Conservation (phyloP, 2,113 vertebrate genomes). For the Athene cunicularia region DNA sequence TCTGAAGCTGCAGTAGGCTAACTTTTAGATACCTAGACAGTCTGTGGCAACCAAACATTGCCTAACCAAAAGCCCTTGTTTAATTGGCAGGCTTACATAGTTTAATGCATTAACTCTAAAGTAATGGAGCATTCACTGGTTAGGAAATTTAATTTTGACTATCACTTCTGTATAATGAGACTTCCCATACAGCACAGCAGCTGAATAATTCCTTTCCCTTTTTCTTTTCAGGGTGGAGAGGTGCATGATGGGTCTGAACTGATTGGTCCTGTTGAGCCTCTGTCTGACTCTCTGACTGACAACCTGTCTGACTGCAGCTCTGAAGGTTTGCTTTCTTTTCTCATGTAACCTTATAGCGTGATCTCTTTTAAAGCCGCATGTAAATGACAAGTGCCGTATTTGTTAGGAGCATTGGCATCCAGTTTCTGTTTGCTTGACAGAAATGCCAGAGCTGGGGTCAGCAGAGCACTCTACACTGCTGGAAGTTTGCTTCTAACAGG, state of each 20-base stretch:
- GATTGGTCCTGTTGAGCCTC: constrained; percentile 91
- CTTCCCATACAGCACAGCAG: neutral
- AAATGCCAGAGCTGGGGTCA: neutral
- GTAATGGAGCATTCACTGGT: neutral
- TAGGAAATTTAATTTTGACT: neutral
- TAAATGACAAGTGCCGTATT: neutral
- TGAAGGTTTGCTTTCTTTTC: constrained; percentile 82
- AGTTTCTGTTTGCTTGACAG: neutral
- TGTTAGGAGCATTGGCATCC: neutral
- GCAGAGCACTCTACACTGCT: neutral
- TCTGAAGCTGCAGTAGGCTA: neutral
- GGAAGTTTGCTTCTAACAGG: neutral
- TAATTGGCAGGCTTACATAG: neutral
- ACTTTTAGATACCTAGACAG: neutral
- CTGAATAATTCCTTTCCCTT: neutral
- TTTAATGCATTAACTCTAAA: neutral
- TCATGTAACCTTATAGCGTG: neutral
- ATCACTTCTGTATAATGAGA: neutral
- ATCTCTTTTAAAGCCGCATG: neutral
- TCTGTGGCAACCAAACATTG: neutral
- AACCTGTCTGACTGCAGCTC: constrained; percentile 89
- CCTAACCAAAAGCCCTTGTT: neutral
- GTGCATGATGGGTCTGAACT: constrained; percentile 95
- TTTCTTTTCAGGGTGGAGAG: constrained; percentile 86
- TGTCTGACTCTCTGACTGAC: constrained; percentile 83